These are phyloP conservation scores for Dastarcus helophoroides DNA, from an alignment of 2,888 invertebrate species.

Conservation along the genomic window DNA sequence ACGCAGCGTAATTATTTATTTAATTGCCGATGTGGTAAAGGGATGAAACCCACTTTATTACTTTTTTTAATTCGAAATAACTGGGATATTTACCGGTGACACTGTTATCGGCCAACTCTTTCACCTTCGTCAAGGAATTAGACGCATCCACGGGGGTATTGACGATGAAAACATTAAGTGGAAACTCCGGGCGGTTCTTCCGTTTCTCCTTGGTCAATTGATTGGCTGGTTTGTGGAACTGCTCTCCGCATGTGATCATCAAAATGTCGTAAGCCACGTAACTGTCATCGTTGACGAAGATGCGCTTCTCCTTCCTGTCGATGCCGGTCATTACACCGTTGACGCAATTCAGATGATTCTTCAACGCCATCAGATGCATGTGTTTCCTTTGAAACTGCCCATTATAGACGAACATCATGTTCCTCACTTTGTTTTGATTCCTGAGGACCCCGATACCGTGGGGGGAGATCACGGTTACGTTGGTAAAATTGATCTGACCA, in stretches of 20 bases:
- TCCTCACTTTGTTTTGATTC: constrained; percentile 27
- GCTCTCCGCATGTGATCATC: constrained; percentile 44
- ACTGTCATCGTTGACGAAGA: constrained; percentile 39
- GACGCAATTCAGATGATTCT: constrained; percentile 56
- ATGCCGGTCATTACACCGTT: constrained; percentile 45
- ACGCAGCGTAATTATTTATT: no score
- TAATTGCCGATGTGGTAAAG: no score
- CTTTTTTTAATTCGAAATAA: no score
- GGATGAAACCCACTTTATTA: no score
- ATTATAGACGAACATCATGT: constrained; percentile 41
- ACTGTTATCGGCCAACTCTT: no score
- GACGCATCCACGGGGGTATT: constrained; percentile 47
- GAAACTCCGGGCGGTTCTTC: constrained; percentile 29
- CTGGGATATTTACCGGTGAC: no score
- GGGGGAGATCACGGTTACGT: constrained; percentile 57
- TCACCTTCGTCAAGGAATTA: constrained; percentile 35
- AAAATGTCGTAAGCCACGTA: constrained; percentile 42
- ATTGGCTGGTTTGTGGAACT: constrained; percentile 43
- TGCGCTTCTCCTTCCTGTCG: constrained; percentile 46
- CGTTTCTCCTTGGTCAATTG: background rate
- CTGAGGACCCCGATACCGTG: constrained; percentile 43
- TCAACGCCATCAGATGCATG: constrained; percentile 44
- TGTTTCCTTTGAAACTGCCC: constrained; percentile 37
- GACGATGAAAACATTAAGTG: constrained; percentile 50
- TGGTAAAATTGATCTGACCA: constrained; percentile 47